A percentile compares a stretch with the other conserved stretches of the same genome.
Conservation (phyloP, 1,140 invertebrate species). For the Wiebesia pumilae region DNA sequence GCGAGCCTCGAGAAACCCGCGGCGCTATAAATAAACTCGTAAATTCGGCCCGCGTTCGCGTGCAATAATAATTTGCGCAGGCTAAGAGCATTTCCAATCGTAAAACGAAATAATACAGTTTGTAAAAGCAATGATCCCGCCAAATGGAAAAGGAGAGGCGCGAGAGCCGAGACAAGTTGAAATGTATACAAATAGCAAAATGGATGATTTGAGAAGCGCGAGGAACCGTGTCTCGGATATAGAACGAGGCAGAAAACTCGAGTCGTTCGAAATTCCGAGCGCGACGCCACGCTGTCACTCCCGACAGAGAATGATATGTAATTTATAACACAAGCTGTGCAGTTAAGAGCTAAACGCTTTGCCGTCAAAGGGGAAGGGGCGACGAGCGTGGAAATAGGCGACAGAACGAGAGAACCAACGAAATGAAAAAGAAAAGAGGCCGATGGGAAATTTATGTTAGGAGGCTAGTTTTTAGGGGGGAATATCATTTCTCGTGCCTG, state of each 20-base stretch:
- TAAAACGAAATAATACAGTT: neutral
- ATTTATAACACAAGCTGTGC: constrained; percentile 59
- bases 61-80: neutral
- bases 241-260: constrained; percentile 26
- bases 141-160: neutral
- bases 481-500: constrained; percentile 5
- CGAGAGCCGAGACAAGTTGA: neutral
- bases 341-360: constrained; percentile 35
- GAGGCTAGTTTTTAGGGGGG: neutral
- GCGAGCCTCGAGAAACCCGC: neutral
- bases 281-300: constrained; percentile 33
- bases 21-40: neutral
- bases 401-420: constrained; percentile 49
- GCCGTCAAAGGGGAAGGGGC: neutral
- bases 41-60: neutral
- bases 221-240: constrained; percentile 1
- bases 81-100: neutral
- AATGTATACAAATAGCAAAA: constrained; percentile 4
- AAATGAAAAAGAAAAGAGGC: neutral
- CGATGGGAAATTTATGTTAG: constrained; percentile 2
- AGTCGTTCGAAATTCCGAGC: constrained; percentile 17
- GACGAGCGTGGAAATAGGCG: constrained; percentile 44
- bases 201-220: constrained; percentile 8
- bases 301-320: constrained; percentile 61
- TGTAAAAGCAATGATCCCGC: neutral